These are phyloP conservation scores for Brachionus rotundiformis DNA, from an alignment of 1,140 invertebrate species.

Conservation along the genomic window DNA sequence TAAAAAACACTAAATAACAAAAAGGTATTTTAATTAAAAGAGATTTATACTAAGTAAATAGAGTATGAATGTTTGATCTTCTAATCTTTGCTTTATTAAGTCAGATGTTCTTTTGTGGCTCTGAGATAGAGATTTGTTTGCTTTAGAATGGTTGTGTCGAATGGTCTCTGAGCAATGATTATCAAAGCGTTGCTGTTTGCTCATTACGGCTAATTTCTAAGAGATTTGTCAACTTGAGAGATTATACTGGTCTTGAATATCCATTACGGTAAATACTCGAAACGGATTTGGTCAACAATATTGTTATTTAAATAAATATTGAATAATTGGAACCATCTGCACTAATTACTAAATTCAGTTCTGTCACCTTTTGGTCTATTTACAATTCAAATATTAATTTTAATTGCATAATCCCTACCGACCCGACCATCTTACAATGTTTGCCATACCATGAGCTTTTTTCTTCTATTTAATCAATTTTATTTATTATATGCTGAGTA, in stretches of 20 bases:
- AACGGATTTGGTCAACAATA: slow-evolving; percentile 12
- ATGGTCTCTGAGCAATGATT: slow-evolving; percentile 16
- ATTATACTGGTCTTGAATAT: not conserved
- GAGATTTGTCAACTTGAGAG: slow-evolving; percentile 3
- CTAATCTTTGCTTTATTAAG: slow-evolving; percentile 8
- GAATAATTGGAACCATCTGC: not conserved
- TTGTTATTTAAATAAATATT: not conserved
- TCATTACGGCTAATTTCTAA: not conserved
- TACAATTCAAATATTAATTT: slow-evolving; percentile 11
- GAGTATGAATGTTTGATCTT: not conserved
- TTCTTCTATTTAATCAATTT: too few species aligned
- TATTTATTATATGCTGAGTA: too few species aligned
- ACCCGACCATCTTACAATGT: not conserved
- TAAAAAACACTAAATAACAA: too few species aligned
- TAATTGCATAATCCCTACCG: not conserved
- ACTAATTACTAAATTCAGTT: not conserved
- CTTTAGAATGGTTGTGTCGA: not conserved
- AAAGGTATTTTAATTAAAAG: slow-evolving; percentile 8
- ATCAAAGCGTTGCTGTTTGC: slow-evolving; percentile 23
- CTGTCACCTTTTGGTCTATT: not conserved
- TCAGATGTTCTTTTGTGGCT: slow-evolving; percentile 44
- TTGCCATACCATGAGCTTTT: not conserved
- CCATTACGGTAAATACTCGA: slow-evolving; percentile 6
- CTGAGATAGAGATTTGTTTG: not conserved
- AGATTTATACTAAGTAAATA: slow-evolving; percentile 22